Evolutionary conservation across 2,797 vertebrate species (phyloP).

Genomic region (Gorsachius magnificus): DNA sequence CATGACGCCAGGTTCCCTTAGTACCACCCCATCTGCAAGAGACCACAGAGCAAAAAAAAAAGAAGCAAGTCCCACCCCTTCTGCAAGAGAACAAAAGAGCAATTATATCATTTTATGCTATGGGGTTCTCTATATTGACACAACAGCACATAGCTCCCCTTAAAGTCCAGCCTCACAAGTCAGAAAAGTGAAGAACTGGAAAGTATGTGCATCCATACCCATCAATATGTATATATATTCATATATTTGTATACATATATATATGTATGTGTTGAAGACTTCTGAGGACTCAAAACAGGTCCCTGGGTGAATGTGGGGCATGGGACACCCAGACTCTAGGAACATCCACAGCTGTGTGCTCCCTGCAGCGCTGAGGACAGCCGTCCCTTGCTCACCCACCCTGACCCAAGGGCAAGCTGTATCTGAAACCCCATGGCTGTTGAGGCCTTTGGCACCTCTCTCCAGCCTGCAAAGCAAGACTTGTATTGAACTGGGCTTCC

Average conservation of each 20-base stretch:
- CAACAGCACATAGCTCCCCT: neutral
- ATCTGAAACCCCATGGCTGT: neutral
- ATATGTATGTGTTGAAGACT: neutral
- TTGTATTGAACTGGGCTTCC: neutral
- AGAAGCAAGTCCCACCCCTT: neutral
- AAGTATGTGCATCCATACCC: neutral
- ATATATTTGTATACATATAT: neutral
- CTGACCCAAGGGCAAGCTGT: neutral
- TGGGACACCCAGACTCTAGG: neutral
- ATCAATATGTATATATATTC: neutral
- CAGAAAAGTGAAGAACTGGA: neutral
- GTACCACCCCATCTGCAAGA: neutral
- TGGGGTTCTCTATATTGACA: neutral
- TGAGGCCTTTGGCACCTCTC: neutral
- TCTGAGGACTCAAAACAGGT: neutral
- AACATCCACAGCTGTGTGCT: neutral
- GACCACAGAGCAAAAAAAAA: neutral
- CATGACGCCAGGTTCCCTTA: neutral
- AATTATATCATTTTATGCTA: neutral
- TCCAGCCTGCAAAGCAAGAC: neutral
- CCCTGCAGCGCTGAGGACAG: neutral
- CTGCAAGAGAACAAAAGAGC: neutral
- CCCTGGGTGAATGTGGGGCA: neutral
- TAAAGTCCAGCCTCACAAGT: neutral
- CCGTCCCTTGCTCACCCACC: neutral